A percentile compares a stretch with the other conserved stretches of the same genome.
These are phyloP conservation scores for Nothobranchius furzeri DNA, from an alignment of 2,113 vertebrate species.

Conservation along the genomic window DNA sequence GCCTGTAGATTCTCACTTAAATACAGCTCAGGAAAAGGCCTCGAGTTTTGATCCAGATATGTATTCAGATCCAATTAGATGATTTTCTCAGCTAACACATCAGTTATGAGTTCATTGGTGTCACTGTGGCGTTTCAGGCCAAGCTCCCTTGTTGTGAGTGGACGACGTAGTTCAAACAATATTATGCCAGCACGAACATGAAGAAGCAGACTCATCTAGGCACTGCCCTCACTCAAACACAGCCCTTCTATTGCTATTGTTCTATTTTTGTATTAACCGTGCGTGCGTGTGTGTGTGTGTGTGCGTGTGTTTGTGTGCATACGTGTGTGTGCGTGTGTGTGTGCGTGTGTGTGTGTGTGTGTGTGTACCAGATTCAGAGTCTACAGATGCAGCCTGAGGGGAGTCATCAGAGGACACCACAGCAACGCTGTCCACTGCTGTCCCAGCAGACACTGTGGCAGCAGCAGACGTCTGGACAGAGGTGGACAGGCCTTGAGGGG, in stretches of 20 bases:
- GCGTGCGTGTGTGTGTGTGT: background rate
- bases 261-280: background rate
- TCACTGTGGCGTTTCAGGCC: background rate
- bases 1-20: too few relatives aligned
- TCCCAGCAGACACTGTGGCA: conserved; percentile 56
- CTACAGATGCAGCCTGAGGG: conserved; percentile 71
- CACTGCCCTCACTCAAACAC: conserved; percentile 2
- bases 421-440: conserved; percentile 83
- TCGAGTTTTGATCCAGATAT: too few relatives aligned
- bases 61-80: too few relatives aligned
- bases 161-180: conserved; percentile 25
- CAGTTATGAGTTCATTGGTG: background rate
- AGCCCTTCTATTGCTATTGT: background rate
- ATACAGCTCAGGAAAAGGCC: too few relatives aligned
- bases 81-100: background rate
- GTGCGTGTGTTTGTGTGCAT: background rate
- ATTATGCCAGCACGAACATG: conserved; percentile 28
- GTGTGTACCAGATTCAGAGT: conserved; percentile 76
- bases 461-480: conserved; percentile 67
- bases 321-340: background rate
- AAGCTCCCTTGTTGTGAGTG: conserved; percentile 1
- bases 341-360: background rate
- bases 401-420: conserved; percentile 89
- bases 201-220: conserved; percentile 15
- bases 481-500: conserved; percentile 52